Evolutionary conservation across 1,140 invertebrate species (phyloP).

Genomic region (Grapholita molesta): DNA sequence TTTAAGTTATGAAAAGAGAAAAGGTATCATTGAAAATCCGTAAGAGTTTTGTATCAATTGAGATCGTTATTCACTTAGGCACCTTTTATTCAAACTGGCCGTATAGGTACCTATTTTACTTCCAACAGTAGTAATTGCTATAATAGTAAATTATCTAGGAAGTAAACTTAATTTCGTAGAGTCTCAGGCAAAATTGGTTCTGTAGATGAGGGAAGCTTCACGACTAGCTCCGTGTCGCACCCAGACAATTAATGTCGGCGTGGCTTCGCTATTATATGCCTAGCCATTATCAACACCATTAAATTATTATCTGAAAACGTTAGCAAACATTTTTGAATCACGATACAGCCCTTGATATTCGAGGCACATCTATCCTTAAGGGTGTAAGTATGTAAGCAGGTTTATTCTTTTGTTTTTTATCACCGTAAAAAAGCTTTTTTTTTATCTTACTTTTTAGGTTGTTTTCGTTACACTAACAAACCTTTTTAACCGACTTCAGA

Average conservation of each 20-base stretch:
- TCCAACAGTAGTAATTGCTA: background rate
- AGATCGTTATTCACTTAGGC: background rate
- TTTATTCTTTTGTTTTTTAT: too few relatives aligned
- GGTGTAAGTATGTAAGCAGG: too few relatives aligned
- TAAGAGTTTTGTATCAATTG: background rate
- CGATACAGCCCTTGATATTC: background rate
- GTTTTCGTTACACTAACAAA: too few relatives aligned
- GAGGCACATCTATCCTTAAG: background rate
- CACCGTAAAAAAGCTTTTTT: too few relatives aligned
- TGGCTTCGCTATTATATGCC: background rate
- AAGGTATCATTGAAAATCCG: background rate
- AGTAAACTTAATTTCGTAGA: background rate
- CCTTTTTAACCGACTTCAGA: too few relatives aligned
- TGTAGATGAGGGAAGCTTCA: background rate
- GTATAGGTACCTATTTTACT: background rate
- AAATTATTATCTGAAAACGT: background rate
- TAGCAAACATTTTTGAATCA: background rate
- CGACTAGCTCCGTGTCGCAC: background rate
- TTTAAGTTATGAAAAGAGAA: background rate
- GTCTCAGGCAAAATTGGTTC: background rate
- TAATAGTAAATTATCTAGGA: background rate
- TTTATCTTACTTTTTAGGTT: too few relatives aligned
- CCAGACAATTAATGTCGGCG: background rate
- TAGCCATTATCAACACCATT: background rate
- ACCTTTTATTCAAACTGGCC: background rate